Conservation (phyloP, 2,888 invertebrate species). For the Polylopha cassiicola region DNA sequence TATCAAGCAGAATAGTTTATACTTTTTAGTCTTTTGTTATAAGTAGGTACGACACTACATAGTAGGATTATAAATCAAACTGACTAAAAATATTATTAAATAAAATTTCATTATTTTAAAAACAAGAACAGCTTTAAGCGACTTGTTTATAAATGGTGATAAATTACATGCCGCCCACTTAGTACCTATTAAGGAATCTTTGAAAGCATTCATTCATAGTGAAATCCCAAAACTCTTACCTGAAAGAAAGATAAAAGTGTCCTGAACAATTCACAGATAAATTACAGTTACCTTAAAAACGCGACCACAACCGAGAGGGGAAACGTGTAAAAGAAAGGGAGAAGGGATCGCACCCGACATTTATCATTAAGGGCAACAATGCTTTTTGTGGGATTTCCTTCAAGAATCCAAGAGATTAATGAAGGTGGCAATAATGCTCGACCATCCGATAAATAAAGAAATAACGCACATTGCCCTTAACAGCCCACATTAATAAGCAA, state of each 20-base stretch:
- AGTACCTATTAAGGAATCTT: slow-evolving; percentile 24
- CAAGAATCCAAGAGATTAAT: slow-evolving; percentile 71
- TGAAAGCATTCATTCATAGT: slow-evolving; percentile 29
- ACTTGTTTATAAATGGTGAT: slow-evolving; percentile 9
- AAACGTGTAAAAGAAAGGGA: slow-evolving; percentile 32
- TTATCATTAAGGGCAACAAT: slow-evolving; percentile 71
- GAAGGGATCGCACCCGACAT: slow-evolving; percentile 42
- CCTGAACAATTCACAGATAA: slow-evolving; percentile 59
- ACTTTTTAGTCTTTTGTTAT: no score
- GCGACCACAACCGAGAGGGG: slow-evolving; percentile 34
- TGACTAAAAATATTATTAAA: no score
- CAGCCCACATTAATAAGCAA: slow-evolving; percentile 60
- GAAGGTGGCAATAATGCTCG: slow-evolving; percentile 66
- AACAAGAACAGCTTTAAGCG: no score
- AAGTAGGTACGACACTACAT: no score
- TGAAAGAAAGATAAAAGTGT: slow-evolving; percentile 53
- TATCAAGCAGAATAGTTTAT: no score
- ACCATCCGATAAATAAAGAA: slow-evolving; percentile 69
- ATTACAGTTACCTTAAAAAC: slow-evolving; percentile 59
- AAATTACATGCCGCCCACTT: slow-evolving; percentile 15
- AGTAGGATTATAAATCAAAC: no score
- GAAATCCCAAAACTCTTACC: slow-evolving; percentile 31
- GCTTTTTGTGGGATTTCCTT: slow-evolving; percentile 70
- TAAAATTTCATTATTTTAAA: no score
- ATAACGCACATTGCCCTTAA: slow-evolving; percentile 60